Evolutionary conservation across 1,140 invertebrate species (phyloP).

Genomic region (Zaprionus tsacasi): DNA sequence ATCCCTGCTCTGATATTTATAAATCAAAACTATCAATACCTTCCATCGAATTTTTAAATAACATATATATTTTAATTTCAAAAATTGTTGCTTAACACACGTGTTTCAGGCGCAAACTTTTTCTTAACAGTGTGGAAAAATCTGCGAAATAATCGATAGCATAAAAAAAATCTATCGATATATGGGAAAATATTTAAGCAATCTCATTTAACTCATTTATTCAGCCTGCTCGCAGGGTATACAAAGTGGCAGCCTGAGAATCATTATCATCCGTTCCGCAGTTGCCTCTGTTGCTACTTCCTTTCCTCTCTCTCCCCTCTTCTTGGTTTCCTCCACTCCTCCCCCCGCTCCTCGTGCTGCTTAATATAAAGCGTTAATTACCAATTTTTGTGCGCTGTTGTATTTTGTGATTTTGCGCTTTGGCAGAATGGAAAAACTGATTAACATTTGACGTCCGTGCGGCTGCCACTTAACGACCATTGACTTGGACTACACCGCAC

Average conservation of each 20-base stretch:
- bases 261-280: background rate
- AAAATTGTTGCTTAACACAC: no score
- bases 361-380: slow-evolving; percentile 57
- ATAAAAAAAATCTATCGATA: no score
- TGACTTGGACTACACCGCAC: background rate
- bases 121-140: no score
- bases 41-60: no score
- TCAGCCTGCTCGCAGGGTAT: background rate
- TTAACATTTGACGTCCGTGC: slow-evolving; percentile 65
- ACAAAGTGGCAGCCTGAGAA: background rate
- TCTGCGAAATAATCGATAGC: no score
- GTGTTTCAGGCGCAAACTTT: no score
- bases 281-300: background rate
- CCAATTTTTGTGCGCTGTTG: slow-evolving; percentile 66
- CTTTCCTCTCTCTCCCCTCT: background rate
- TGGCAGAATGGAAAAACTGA: slow-evolving; percentile 54
- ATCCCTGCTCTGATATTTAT: no score
- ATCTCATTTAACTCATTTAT: no score
- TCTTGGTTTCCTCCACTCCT: no score
- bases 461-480: slow-evolving; percentile 55
- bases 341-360: background rate
- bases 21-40: no score
- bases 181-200: no score
- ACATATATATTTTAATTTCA: no score
- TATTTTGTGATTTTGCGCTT: slow-evolving; percentile 71